A percentile compares a stretch with the other conserved stretches of the same genome.
Evolutionary conservation across 1,140 invertebrate species (phyloP).

Genomic region (Helicoverpa zea): DNA sequence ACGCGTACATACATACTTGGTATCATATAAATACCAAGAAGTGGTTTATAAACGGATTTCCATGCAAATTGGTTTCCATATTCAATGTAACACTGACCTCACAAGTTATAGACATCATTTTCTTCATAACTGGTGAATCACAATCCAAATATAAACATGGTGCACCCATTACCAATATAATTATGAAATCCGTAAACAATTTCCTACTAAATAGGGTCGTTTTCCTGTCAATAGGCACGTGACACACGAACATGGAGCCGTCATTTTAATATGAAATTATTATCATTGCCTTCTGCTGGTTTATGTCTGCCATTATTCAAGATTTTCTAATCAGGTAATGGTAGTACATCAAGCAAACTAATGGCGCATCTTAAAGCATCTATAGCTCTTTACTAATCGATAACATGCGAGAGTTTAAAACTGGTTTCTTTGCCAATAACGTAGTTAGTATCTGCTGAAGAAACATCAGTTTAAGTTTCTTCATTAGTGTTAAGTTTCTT

Average conservation of each 20-base stretch:
- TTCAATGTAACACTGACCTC: constrained; percentile 2
- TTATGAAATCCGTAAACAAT: constrained; percentile 9
- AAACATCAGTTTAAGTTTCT: neutral
- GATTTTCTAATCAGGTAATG: constrained; percentile 43
- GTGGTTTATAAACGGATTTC: constrained; percentile 6
- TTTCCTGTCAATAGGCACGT: neutral
- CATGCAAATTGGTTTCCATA: neutral
- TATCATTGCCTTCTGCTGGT: neutral
- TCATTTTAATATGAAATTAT: neutral
- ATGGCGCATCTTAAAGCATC: constrained; percentile 17
- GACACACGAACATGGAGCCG: neutral
- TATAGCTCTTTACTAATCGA: constrained; percentile 11
- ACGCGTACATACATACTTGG: neutral
- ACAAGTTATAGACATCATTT: neutral
- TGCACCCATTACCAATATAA: neutral
- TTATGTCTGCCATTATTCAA: constrained; percentile 6
- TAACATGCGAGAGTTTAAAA: constrained; percentile 17
- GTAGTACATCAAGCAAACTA: constrained; percentile 17
- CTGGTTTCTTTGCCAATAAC: neutral
- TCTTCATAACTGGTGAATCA: constrained; percentile 3
- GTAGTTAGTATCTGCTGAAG: neutral
- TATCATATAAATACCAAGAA: neutral
- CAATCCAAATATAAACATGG: constrained; percentile 12
- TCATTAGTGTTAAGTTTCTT: neutral
- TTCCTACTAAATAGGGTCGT: constrained; percentile 8